These are phyloP conservation scores for Styela plicata DNA, from an alignment of 23 tunicate genomes.

Conservation along the genomic window DNA sequence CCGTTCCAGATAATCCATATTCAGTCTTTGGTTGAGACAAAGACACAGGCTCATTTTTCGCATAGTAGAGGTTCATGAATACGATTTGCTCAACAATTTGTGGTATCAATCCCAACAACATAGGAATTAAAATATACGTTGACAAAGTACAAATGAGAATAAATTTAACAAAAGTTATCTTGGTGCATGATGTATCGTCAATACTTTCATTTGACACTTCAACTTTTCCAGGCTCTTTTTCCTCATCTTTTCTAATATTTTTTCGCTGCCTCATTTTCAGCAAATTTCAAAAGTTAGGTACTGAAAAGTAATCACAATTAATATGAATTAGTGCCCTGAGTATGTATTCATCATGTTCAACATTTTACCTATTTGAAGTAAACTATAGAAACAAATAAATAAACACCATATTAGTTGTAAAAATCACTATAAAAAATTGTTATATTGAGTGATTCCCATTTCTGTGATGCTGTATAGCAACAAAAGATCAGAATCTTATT, in stretches of 20 bases:
- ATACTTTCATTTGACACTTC: not conserved
- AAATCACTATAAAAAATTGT: too few species aligned
- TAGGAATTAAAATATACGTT: not conserved
- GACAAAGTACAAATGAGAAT: not conserved
- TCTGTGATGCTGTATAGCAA: too few species aligned
- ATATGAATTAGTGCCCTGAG: too few species aligned
- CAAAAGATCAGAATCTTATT: too few species aligned
- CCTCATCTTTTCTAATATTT: not conserved
- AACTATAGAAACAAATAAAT: too few species aligned
- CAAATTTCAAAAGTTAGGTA: too few species aligned
- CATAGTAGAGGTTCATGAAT: conserved; percentile 1
- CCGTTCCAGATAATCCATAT: conserved; percentile 12
- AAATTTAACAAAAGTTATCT: not conserved
- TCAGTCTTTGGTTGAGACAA: not conserved
- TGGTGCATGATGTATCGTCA: not conserved
- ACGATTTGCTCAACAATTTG: conserved; percentile 21
- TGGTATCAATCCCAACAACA: not conserved
- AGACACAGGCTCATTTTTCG: not conserved
- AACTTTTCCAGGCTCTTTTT: not conserved
- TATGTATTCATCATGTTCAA: too few species aligned
- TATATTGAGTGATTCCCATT: too few species aligned
- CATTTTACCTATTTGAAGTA: too few species aligned
- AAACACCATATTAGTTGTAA: too few species aligned
- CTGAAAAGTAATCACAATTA: too few species aligned
- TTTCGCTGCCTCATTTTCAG: conserved; percentile 17